Conservation (phyloP, 2,797 vertebrate genomes). For the Buceros bicornis region DNA sequence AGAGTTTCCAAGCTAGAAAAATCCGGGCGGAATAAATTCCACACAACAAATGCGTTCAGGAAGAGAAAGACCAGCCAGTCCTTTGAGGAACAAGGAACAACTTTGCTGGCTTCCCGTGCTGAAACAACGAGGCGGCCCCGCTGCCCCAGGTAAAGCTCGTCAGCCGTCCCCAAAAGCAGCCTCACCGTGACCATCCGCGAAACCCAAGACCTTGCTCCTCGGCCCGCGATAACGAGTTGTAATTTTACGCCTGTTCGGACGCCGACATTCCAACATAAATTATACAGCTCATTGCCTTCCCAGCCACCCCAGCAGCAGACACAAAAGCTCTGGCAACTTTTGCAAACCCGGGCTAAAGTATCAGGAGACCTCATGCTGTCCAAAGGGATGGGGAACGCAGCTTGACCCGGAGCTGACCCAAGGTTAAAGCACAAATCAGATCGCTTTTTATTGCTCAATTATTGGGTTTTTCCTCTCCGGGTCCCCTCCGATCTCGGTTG, state of each 20-base stretch:
- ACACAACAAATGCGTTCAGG: too few species aligned
- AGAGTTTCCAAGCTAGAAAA: background rate
- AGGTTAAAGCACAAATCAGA: background rate
- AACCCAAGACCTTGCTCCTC: background rate
- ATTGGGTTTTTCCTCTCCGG: background rate
- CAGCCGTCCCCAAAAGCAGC: background rate
- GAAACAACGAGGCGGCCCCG: rapidly evolving
- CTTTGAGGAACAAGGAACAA: background rate
- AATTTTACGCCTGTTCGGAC: background rate
- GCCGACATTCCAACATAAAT: constrained; percentile 30
- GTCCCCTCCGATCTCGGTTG: background rate
- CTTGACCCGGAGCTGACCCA: background rate
- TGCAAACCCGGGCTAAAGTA: background rate
- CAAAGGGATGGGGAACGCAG: background rate
- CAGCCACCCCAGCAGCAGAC: background rate
- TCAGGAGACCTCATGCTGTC: background rate
- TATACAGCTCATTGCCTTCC: background rate
- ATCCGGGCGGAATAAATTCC: background rate
- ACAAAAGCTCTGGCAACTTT: background rate
- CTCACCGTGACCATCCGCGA: background rate
- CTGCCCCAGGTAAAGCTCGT: background rate
- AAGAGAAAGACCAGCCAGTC: background rate
- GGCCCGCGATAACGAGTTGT: background rate
- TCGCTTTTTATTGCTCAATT: rapidly evolving
- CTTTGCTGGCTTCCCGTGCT: rapidly evolving